Percentiles rank a stretch among this genome's conserved stretches.
Conservation (phyloP, 2,888 invertebrate genomes). For the Epiblema foenella region DNA sequence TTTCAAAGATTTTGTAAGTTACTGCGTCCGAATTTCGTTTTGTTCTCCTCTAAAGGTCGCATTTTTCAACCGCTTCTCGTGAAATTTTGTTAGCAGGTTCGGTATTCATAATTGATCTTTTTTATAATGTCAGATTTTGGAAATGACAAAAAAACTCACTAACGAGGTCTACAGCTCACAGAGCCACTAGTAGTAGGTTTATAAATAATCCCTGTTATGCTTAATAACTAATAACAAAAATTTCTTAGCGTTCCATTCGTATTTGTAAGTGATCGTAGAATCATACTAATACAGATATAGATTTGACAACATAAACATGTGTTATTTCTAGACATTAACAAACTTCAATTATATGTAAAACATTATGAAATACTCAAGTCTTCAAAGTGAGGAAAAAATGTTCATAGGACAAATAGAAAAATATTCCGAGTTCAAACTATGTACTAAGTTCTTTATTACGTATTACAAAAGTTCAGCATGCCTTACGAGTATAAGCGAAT, state of each 20-base stretch:
- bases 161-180: no score
- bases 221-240: neutral
- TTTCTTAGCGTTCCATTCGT: neutral
- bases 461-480: slow-evolving; percentile 7
- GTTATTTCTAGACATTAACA: neutral
- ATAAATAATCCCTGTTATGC: neutral
- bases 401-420: slow-evolving; percentile 11
- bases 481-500: slow-evolving; percentile 1
- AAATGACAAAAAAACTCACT: no score
- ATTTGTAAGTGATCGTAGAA: neutral
- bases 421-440: slow-evolving; percentile 13
- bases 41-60: no score
- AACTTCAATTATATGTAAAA: neutral
- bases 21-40: no score
- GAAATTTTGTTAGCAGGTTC: no score
- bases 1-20: no score
- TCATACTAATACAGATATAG: neutral
- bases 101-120: no score
- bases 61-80: no score
- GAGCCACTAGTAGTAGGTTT: neutral
- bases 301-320: neutral
- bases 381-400: slow-evolving; percentile 8
- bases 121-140: no score
- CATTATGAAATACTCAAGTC: neutral
- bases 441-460: neutral